A percentile compares a stretch with the other conserved stretches of the same genome.
Conservation (phyloP, 2,113 vertebrate genomes). For the Sinocyclocheilus rhinocerous region DNA sequence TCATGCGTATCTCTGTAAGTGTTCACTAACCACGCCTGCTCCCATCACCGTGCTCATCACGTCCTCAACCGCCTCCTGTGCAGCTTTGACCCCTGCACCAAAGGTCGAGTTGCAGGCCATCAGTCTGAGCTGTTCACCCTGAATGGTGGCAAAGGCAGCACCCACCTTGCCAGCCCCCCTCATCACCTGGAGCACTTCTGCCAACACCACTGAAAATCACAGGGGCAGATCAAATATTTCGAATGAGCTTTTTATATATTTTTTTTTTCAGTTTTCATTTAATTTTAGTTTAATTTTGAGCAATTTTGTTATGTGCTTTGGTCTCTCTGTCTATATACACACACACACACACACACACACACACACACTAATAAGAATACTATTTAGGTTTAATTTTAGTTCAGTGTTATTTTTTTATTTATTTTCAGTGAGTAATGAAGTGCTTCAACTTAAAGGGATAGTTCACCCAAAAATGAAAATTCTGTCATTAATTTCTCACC, state of each 20-base stretch:
- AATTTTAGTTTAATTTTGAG: too few species aligned
- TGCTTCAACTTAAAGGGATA: not conserved
- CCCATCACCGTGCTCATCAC: conserved; percentile 63
- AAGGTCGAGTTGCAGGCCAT: conserved; percentile 72
- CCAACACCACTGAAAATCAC: conserved; percentile 64
- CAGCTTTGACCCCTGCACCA: conserved; percentile 66
- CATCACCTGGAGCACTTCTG: conserved; percentile 75
- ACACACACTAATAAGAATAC: too few species aligned
- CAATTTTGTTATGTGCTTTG: not conserved
- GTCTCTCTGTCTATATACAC: not conserved
- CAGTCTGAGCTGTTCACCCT: conserved; percentile 74
- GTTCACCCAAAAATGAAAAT: too few species aligned
- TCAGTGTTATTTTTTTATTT: not conserved
- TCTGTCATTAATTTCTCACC: too few species aligned
- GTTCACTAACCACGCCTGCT: conserved; percentile 35
- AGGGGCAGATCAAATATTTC: not conserved
- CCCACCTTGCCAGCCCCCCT: conserved; percentile 78
- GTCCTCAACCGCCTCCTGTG: conserved; percentile 71
- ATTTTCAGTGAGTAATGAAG: not conserved
- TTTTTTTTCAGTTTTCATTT: too few species aligned
- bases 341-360: too few species aligned
- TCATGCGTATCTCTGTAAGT: not conserved
- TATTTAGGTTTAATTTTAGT: too few species aligned
- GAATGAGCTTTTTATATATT: too few species aligned
- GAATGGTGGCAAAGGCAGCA: conserved; percentile 68